Conservation (phyloP, 1,140 invertebrate genomes). For the Eulimnadia texana region DNA sequence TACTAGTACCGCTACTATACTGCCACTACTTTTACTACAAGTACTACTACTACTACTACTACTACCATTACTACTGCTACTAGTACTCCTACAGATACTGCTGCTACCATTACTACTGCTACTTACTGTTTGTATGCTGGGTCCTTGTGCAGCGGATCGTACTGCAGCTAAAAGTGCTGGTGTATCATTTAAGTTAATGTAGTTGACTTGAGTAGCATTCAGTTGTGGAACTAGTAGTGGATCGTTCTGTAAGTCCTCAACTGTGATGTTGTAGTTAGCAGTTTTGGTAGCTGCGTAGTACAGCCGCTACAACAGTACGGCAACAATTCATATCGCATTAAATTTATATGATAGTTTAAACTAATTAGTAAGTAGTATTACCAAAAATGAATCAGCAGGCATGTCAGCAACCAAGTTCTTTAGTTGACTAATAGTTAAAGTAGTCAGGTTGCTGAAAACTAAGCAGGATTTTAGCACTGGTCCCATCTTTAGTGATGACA, state of each 20-base stretch:
- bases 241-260: slow-evolving; percentile 1
- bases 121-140: slow-evolving; percentile 3
- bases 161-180: neutral
- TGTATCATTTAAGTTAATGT: slow-evolving; percentile 4
- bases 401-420: neutral
- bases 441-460: neutral
- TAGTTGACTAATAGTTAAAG: neutral
- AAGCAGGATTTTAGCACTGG: neutral
- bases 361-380: neutral
- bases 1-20: no score
- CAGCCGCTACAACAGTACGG: neutral
- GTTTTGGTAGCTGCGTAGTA: neutral
- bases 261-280: neutral
- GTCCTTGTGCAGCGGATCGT: slow-evolving; percentile 6
- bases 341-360: neutral
- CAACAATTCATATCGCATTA: neutral
- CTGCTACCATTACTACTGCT: no score
- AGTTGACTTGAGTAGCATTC: neutral
- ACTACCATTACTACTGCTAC: no score
- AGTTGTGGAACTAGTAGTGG: slow-evolving; percentile 5
- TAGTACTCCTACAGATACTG: no score
- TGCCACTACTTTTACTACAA: no score
- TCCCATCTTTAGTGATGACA: neutral
- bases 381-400: slow-evolving; percentile 5
- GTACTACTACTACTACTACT: no score